Conservation (phyloP, 2,888 invertebrate genomes). For the Encarsia formosa region DNA sequence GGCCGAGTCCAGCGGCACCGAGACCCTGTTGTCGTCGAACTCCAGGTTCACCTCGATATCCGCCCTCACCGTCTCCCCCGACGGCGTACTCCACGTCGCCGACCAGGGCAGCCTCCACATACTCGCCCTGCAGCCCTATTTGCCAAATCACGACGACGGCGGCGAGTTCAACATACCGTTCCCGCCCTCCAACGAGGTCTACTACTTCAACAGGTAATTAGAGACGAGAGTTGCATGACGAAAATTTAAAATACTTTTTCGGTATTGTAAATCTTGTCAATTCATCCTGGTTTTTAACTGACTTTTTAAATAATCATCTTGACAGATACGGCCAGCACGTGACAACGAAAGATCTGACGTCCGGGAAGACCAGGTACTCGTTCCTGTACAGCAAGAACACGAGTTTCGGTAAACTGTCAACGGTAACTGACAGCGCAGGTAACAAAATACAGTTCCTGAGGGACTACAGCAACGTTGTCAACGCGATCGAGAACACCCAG, state of each 20-base stretch:
- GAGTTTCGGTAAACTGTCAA: slow-evolving; percentile 88
- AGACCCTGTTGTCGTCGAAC: slow-evolving; percentile 83
- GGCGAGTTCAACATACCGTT: slow-evolving; percentile 92
- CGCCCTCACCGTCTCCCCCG: slow-evolving; percentile 89
- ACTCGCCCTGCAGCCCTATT: slow-evolving; percentile 78
- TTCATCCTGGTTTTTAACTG: neutral
- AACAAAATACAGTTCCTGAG: slow-evolving; percentile 87
- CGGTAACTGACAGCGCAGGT: slow-evolving; percentile 90
- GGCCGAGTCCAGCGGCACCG: slow-evolving; percentile 73
- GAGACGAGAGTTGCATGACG: no score
- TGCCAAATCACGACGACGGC: slow-evolving; percentile 81
- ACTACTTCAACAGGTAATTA: slow-evolving; percentile 79
- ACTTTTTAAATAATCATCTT: no score
- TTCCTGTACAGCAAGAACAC: slow-evolving; percentile 97
- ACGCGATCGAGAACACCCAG: slow-evolving; percentile 90
- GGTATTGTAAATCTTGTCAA: neutral
- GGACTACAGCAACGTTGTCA: slow-evolving; percentile 89
- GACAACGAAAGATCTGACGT: slow-evolving; percentile 88
- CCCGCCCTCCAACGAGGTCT: slow-evolving; percentile 89
- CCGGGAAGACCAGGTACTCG: slow-evolving; percentile 90
- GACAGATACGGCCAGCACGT: slow-evolving; percentile 94
- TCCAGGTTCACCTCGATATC: slow-evolving; percentile 85
- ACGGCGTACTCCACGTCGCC: slow-evolving; percentile 92
- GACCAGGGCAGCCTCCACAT: slow-evolving; percentile 90
- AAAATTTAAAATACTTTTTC: no score